Base-by-base conservation (phyloP, 2,888 invertebrate genomes). In the Ptilodon capucinus region DNA sequence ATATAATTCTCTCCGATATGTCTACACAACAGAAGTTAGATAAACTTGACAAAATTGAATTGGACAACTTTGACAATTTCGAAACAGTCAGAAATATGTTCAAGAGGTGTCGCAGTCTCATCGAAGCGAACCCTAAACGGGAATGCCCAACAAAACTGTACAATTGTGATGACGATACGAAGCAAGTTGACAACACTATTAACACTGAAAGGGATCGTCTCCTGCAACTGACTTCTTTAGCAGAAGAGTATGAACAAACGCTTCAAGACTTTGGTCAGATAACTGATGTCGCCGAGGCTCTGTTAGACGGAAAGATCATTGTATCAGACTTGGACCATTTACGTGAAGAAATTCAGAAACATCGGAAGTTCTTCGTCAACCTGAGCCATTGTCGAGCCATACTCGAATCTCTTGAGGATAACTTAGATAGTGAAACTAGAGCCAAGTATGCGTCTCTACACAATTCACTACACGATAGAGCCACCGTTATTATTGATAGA, bases 261-360 rank as follows among this genome's bases (percentile, higher is more conserved):
- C 85, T 97, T 8, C 95, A 95, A 73, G 97, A 97, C 76, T 97
- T 97, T 65, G 94, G 94, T 8, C 96, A 97, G 74, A 97, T 97
- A 23, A 96, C 96, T 2, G 94, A 96, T 43, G 93, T 97, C 5
- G 97, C 97, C 0, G 96, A 97, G 77, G 94, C 95, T 35, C 84
- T 97, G 30, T 92, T 97, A 6, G 95, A 96, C 57, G 95, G 95
- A 60, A 94, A 95, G 36, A 94, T 97, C 25, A 93, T 94, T 6
- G 95, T 96, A 0, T 93, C 92, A 30, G 94, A 94, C 61, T 86
- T 97, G 52, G 94, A 95, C 64, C 95, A 97, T 66, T 85, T 97
- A n/a, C 96, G 96, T 69, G 96, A 96, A 69, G 97, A 97, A 86
- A 96, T 97, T 86, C 97, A 97, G 69, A 97, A 96, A 74, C 96